Evolutionary conservation across 1,140 invertebrate genomes (phyloP).

Genomic region (Megathymus violae): DNA sequence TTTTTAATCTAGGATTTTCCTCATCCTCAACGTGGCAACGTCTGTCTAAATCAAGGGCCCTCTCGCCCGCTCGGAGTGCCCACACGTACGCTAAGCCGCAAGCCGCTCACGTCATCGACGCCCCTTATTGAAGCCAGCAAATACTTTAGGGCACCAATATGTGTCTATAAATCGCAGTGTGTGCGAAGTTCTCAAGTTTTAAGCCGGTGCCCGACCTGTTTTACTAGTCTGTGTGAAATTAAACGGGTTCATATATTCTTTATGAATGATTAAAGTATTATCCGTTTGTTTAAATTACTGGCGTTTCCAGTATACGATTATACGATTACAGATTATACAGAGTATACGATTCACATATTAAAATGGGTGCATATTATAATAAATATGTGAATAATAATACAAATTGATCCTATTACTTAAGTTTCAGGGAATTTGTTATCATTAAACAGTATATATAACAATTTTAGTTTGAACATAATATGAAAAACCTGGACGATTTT

Average conservation of each 20-base stretch:
- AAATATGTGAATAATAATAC: too few relatives aligned
- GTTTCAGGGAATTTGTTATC: too few relatives aligned
- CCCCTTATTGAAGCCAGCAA: slow-evolving; percentile 9
- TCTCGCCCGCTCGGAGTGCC: not conserved
- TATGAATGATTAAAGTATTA: not conserved
- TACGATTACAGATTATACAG: too few relatives aligned
- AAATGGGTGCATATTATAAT: too few relatives aligned
- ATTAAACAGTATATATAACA: too few relatives aligned
- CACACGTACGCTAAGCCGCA: slow-evolving; percentile 14
- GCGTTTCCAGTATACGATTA: too few relatives aligned
- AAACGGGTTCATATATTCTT: too few relatives aligned
- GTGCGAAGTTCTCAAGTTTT: not conserved
- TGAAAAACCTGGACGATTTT: too few relatives aligned
- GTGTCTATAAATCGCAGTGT: not conserved
- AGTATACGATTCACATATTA: too few relatives aligned
- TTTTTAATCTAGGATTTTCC: slow-evolving; percentile 24
- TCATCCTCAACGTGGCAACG: slow-evolving; percentile 9
- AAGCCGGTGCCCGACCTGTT: not conserved
- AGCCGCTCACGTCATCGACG: slow-evolving; percentile 13
- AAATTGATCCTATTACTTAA: too few relatives aligned
- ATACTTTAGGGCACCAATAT: not conserved
- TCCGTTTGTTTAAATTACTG: too few relatives aligned
- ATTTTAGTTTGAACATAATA: too few relatives aligned
- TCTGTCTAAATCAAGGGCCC: slow-evolving; percentile 30
- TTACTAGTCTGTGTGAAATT: not conserved